phyloP scores from a whole-genome alignment of 2,113 vertebrate species.

The Pelusios castaneus region DNA sequence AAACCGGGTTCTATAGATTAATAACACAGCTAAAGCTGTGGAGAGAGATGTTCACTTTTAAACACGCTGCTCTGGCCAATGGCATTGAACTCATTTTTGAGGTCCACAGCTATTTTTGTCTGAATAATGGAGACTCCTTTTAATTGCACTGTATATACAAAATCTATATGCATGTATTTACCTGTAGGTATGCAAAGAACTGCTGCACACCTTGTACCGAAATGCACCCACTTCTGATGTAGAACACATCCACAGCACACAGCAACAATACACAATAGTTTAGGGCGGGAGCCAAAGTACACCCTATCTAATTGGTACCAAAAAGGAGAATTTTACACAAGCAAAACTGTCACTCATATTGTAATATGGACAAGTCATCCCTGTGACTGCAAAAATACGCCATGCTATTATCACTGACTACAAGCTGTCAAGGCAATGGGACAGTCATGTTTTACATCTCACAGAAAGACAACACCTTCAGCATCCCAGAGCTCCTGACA shows the following conservation, averaged over 20 bases:
- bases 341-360: background rate
- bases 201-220: background rate
- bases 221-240: background rate
- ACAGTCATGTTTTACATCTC: background rate
- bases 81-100: slow-evolving; percentile 36
- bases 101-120: background rate
- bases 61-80: background rate
- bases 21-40: background rate
- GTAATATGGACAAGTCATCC: background rate
- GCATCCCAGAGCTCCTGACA: background rate
- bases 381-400: background rate
- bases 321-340: accelerated
- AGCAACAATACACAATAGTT: background rate
- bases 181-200: background rate
- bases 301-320: background rate
- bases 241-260: background rate
- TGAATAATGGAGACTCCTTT: background rate
- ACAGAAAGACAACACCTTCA: background rate
- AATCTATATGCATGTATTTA: background rate
- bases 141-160: background rate
- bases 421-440: background rate
- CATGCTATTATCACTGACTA: background rate
- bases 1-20: slow-evolving; percentile 51
- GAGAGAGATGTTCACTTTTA: slow-evolving; percentile 19
- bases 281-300: background rate